phyloP scores from a whole-genome alignment of 2,113 vertebrate species.

The Bos taurus region DNA sequence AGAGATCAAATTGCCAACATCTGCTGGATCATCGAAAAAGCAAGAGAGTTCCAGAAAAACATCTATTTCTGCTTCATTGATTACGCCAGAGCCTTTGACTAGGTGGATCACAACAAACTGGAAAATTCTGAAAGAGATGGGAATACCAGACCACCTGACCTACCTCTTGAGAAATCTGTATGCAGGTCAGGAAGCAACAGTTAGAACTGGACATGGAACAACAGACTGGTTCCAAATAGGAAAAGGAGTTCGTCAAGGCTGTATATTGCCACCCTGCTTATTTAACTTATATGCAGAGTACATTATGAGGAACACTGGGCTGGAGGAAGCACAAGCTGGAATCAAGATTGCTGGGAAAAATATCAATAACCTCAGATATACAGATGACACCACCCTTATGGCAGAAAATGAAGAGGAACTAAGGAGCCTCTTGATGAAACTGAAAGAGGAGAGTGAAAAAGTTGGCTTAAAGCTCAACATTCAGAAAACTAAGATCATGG shows the following conservation, averaged over 20 bases:
- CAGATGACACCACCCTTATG: background rate
- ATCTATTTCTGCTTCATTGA: background rate
- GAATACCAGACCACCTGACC: background rate
- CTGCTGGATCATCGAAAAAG: accelerated
- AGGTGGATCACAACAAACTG: background rate
- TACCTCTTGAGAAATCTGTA: background rate
- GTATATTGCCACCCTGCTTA: background rate
- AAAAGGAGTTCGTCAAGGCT: background rate
- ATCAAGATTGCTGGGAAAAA: background rate
- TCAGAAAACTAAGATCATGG: background rate
- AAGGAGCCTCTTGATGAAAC: background rate
- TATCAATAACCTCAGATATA: background rate
- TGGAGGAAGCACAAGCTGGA: background rate
- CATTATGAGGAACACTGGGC: accelerated
- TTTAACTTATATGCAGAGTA: background rate
- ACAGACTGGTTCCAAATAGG: background rate
- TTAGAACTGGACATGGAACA: background rate
- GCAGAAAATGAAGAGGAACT: background rate
- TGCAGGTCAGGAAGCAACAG: background rate
- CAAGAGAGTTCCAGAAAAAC: background rate
- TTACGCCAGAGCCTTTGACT: background rate
- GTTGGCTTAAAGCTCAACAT: background rate
- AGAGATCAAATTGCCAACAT: background rate
- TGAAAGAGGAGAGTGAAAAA: background rate
- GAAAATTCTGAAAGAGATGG: background rate